Evolutionary conservation across 2,797 vertebrate genomes (phyloP).

Genomic region (Sebastes diploproa): DNA sequence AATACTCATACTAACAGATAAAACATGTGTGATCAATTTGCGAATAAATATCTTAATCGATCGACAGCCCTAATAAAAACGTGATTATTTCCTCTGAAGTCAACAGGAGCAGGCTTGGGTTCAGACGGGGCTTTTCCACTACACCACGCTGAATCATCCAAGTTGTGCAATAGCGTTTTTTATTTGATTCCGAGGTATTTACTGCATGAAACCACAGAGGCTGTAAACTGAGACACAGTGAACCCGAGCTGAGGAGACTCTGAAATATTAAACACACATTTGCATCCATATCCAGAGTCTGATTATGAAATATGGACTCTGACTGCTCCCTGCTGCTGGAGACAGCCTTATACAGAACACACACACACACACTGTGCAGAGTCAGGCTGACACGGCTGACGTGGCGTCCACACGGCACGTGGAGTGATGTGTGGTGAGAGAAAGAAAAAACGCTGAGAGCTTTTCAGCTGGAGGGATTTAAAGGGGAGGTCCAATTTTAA

Average conservation of each 20-base stretch:
- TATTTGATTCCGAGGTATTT: constrained; percentile 8
- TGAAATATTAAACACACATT: constrained; percentile 13
- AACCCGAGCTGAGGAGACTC: neutral
- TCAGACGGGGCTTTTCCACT: neutral
- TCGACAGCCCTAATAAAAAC: neutral
- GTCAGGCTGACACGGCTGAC: constrained; percentile 55
- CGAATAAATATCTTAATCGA: too few species aligned
- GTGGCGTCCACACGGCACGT: constrained; percentile 60
- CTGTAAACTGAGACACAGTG: neutral
- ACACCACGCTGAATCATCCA: neutral
- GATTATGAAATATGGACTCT: constrained; percentile 30
- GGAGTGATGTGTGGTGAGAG: constrained; percentile 10
- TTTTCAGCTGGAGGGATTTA: constrained; percentile 45
- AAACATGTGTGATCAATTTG: too few species aligned
- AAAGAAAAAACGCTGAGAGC: neutral
- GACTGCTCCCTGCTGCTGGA: constrained; percentile 46
- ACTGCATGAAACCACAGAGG: constrained; percentile 17
- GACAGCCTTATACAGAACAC: constrained; percentile 26
- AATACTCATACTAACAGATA: too few species aligned
- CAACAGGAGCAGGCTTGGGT: neutral
- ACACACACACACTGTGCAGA: constrained; percentile 19
- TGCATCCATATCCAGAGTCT: constrained; percentile 4
- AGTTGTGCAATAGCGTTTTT: neutral
- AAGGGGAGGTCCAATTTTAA: constrained; percentile 32
- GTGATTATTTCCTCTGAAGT: neutral